Evolutionary conservation across 1,140 invertebrate genomes (phyloP).

Genomic region (Penaeus japonicus): DNA sequence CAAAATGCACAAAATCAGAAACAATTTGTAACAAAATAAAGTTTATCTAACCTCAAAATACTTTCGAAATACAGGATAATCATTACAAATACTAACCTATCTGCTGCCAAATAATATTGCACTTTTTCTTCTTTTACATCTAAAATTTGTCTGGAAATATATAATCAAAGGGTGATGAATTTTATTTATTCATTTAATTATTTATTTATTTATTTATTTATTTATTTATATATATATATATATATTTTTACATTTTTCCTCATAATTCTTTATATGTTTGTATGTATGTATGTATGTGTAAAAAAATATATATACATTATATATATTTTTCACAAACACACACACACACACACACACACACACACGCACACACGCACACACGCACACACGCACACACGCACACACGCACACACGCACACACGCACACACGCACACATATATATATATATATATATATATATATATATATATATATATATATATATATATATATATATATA

Average conservation of each 20-base stretch:
- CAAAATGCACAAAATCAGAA: no score
- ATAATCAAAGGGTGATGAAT: no score
- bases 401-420: no score
- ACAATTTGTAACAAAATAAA: no score
- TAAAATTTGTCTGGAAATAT: no score
- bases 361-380: neutral
- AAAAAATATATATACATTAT: neutral
- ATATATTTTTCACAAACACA: neutral
- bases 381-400: neutral
- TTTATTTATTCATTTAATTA: neutral
- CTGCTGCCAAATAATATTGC: no score
- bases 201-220: neutral
- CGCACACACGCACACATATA: no score
- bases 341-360: neutral
- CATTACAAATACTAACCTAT: no score
- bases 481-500: conserved; percentile 1
- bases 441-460: neutral
- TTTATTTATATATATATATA: neutral
- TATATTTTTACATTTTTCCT: neutral
- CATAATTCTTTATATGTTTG: neutral
- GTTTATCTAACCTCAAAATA: no score
- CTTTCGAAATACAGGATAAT: no score
- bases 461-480: conserved; percentile 6
- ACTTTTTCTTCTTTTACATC: no score
- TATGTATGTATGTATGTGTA: neutral